These are phyloP conservation scores for Lamprotornis superbus DNA, from an alignment of 2,113 vertebrate genomes.

Conservation along the genomic window DNA sequence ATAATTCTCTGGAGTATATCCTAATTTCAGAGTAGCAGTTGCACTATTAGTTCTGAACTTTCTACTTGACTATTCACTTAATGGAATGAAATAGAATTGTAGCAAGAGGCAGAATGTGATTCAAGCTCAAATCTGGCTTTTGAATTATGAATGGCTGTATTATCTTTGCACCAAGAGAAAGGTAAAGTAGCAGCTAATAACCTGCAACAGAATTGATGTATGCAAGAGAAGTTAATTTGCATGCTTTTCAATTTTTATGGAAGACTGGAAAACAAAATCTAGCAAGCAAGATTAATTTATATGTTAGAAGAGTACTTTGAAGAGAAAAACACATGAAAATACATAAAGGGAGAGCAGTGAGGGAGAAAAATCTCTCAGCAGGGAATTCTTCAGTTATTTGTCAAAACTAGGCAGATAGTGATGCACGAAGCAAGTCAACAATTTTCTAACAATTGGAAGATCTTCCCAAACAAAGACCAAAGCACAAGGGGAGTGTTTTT, in stretches of 20 bases:
- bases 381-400: neutral
- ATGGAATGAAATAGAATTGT: neutral
- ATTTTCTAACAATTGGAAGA: neutral
- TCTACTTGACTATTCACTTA: neutral
- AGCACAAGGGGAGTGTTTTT: neutral
- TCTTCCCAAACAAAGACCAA: neutral
- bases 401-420: neutral
- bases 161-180: constrained; percentile 1
- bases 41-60: neutral
- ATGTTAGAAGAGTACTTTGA: neutral
- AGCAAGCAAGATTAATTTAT: constrained; percentile 22
- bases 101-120: neutral
- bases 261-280: constrained; percentile 12
- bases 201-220: neutral
- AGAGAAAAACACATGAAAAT: constrained; percentile 29
- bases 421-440: neutral
- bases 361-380: neutral
- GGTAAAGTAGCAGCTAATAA: constrained; percentile 8
- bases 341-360: neutral
- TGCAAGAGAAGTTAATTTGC: neutral
- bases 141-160: constrained; percentile 4
- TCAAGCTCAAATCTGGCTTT: neutral
- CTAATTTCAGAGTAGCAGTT: neutral
- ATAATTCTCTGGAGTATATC: neutral
- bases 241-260: constrained; percentile 14